Base-by-base conservation (phyloP, 2,797 vertebrate species). In the Platalea minor region DNA sequence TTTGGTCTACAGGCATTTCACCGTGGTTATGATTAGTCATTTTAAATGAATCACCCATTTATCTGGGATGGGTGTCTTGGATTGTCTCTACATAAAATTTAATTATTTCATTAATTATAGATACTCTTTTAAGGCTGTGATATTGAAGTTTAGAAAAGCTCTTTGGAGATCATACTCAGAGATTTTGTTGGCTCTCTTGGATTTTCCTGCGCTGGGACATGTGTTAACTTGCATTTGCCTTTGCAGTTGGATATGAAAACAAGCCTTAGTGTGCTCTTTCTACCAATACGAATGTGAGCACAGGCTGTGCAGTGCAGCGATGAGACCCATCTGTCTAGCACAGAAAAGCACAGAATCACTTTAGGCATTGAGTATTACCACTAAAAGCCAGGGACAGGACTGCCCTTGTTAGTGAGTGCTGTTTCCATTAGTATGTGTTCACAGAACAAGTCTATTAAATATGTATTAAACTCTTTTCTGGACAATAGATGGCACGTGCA, bases 161-260 rank as follows among this genome's bases (percentile, higher is more conserved):
- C 50, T 76, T 60, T 68, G 43, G 56, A 82, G 53, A 35, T 57
- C 5, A 3, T 4, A 17, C 13, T 14, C 6, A 13, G 57, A 85
- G 63, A 29, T 33, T 79, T 63, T 48, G 35, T 39, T 48, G 59
- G 28, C n/a, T 85, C 20, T 24, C 46, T 13, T 15, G 65, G 29
- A 29, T 54, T 79, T 35, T 87, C 15, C 28, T 85, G 68, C 5
- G 0, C 43, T 48, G 59, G 56, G 20, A 19, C 29, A 3, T 2
- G 18, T 31, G 29, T 17, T 69, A 56, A 13, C 43, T 72, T 28
- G 46, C 39, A n/a, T 73, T 78, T 89, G 41, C 59, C n/a, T 67
- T 85, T 0, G 0, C 25, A 39, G n/a, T 5, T 0, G 0, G 51
- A 6, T 29, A 18, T 16, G 45, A n/a, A 86, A 79, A 48, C 17